Evolutionary conservation across 2,113 vertebrate genomes (phyloP), one percentile per base, ranked within the genome.

Genomic region (Panthera leo): DNA sequence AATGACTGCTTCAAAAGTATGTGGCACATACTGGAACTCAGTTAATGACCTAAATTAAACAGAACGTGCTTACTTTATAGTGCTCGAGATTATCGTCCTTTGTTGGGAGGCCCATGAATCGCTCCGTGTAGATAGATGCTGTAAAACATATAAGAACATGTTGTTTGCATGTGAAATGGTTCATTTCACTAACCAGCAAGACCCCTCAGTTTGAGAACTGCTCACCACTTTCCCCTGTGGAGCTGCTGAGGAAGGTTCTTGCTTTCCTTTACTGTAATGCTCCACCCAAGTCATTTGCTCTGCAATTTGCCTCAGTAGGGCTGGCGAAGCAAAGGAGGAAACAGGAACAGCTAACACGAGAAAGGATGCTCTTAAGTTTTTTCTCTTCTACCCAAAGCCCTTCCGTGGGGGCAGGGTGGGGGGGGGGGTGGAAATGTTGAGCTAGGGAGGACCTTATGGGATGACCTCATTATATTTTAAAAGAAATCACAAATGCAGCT

Each of bases 41-140:
- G 70, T 70, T 79, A 94, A 82, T 89, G 75, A 89, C 89, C 96
- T 90, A 36, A 94, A 95, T 78, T 91, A 51, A 94, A 84, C 63
- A 86, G 48, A 89, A 92, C 85, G 94, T 90, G 97, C 99, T 99
- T 98, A 99, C 99, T 98, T 98, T 99, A 96, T 99, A 99, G 95
- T 99, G 98, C 29, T 99, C 98, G 73, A 99, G 97, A 97, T 99
- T 99, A 78, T 99, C 99, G 0, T 98, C 98, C 80, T 99, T 97
- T 95, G 98, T 92, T 29, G 99, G 99, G 75, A 98, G 99, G 89
- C 99, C 99, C 99, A 99, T 99, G 98, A 99, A 99, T 96, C 99
- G 98, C 96, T 99, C 99, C 55, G 99, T 99, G 97, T 99, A 99
- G 98, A 99, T 98, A 0, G 99, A 99, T 18, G 99, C 99, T 99